A percentile compares a stretch with the other conserved stretches of the same genome.
phyloP scores from a whole-genome alignment of 2,888 invertebrate genomes.

The Anorthoa munda region DNA sequence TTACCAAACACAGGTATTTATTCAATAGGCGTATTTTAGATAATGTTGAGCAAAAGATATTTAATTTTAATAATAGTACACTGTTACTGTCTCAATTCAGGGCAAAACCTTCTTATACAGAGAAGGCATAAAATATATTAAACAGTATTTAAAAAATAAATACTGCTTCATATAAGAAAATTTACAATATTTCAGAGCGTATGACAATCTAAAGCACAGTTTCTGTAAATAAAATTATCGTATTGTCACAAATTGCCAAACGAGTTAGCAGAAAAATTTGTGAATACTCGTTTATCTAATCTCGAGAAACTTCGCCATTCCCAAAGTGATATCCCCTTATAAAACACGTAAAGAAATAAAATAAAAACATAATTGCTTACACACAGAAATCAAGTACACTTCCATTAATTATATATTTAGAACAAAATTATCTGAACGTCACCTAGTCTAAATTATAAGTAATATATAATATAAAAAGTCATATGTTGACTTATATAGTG shows the following conservation, averaged over 20 bases:
- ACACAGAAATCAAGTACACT: conserved; percentile 19
- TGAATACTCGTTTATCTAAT: too few relatives aligned
- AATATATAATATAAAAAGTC: neutral
- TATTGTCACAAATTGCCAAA: too few relatives aligned
- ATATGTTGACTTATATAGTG: too few relatives aligned
- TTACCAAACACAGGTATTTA: conserved; percentile 32
- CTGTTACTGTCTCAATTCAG: too few relatives aligned
- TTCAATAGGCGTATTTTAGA: conserved; percentile 11
- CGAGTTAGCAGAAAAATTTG: too few relatives aligned
- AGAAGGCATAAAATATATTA: neutral
- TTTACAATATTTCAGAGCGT: too few relatives aligned
- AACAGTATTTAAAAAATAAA: conserved; percentile 6
- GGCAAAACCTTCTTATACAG: too few relatives aligned
- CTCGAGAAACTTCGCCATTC: neutral
- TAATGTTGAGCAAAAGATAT: neutral
- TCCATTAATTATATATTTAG: conserved; percentile 17
- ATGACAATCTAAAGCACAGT: too few relatives aligned
- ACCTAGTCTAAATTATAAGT: neutral
- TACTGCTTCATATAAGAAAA: neutral
- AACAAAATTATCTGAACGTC: neutral
- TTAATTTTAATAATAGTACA: too few relatives aligned
- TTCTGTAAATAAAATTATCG: too few relatives aligned
- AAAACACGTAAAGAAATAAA: neutral
- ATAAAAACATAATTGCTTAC: neutral
- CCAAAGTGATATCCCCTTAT: neutral